Evolutionary conservation across 2,113 vertebrate species (phyloP).

Genomic region (Bujurquina vittata): DNA sequence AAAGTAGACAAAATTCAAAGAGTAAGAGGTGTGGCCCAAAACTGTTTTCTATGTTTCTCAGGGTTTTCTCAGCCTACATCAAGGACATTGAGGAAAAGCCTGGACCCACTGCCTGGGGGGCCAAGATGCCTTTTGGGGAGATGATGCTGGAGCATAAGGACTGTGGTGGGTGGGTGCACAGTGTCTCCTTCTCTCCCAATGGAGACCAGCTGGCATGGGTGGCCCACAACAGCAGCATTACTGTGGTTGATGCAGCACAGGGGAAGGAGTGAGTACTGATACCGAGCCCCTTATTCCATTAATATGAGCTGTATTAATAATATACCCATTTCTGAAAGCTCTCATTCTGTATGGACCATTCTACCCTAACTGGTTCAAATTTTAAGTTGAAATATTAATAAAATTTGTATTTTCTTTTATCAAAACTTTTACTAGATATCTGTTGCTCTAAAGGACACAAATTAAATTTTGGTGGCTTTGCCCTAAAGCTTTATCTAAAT

Average conservation of each 20-base stretch:
- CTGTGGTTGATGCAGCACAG: constrained; percentile 75
- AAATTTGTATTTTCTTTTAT: too few relatives aligned
- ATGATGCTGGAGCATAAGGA: constrained; percentile 81
- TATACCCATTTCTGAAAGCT: not conserved
- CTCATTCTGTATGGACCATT: not conserved
- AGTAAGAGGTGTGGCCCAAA: too few relatives aligned
- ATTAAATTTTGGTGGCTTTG: too few relatives aligned
- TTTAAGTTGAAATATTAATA: too few relatives aligned
- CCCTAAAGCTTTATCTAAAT: too few relatives aligned
- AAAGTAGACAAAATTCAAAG: not conserved
- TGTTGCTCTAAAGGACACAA: too few relatives aligned
- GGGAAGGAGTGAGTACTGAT: constrained; percentile 79
- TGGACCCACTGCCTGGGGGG: constrained; percentile 82
- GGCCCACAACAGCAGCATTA: constrained; percentile 82
- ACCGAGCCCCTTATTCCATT: not conserved
- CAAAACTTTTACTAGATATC: too few relatives aligned
- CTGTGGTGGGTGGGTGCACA: constrained; percentile 85
- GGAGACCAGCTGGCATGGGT: constrained; percentile 82
- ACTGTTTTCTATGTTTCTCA: constrained; percentile 26
- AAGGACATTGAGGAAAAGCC: constrained; percentile 87
- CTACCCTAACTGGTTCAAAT: too few relatives aligned
- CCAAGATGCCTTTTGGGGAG: constrained; percentile 86
- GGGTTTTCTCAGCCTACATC: constrained; percentile 83
- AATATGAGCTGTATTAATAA: not conserved
- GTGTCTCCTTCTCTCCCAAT: constrained; percentile 81